Conservation (phyloP, 2,113 vertebrate genomes). For the Sinosuthora webbiana region DNA sequence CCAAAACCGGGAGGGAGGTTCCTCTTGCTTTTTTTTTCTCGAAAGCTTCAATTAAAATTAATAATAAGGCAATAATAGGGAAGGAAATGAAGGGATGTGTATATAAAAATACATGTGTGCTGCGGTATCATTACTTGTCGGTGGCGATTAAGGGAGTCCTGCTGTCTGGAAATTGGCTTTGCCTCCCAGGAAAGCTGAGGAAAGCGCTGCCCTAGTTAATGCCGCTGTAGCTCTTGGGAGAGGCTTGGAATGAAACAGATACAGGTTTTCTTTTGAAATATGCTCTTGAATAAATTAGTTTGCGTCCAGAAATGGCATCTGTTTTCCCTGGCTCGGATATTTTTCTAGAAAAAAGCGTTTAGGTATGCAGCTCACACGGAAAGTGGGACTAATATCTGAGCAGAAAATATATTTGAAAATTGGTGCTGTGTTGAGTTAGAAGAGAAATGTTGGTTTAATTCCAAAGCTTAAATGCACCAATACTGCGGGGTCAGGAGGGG, state of each 20-base stretch:
- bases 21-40: background rate
- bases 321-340: conserved; percentile 36
- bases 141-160: background rate
- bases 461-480: background rate
- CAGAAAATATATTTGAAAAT: background rate
- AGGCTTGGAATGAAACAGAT: background rate
- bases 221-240: background rate
- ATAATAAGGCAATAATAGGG: background rate
- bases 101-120: background rate
- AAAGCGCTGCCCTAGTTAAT: background rate
- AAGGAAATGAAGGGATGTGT: background rate
- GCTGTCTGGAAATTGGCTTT: conserved; percentile 48
- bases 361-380: background rate
- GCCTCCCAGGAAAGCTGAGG: conserved; percentile 39
- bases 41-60: background rate
- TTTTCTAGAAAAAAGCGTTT: background rate
- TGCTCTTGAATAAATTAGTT: conserved; percentile 47
- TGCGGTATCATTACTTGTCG: background rate
- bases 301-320: conserved; percentile 56
- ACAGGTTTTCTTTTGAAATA: conserved; percentile 22
- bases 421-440: background rate
- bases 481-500: background rate
- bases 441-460: background rate
- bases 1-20: background rate
- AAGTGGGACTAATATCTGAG: background rate